Evolutionary conservation across 2,113 vertebrate genomes (phyloP).

Genomic region (Osmerus mordax): DNA sequence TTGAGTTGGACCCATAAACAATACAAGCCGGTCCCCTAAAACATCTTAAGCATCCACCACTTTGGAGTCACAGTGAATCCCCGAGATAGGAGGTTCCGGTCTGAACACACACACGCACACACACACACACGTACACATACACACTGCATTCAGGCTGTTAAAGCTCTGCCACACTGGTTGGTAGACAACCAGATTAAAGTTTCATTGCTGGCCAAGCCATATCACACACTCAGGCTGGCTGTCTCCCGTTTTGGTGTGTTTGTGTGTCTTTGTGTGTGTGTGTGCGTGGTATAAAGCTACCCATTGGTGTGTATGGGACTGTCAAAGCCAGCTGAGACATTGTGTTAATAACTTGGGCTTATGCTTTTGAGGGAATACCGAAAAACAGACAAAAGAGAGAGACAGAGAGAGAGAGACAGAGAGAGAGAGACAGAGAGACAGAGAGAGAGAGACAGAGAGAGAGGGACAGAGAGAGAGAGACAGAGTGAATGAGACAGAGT

Average conservation of each 20-base stretch:
- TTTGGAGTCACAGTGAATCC: background rate
- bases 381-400: background rate
- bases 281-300: background rate
- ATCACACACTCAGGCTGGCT: constrained; percentile 4
- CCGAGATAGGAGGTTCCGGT: background rate
- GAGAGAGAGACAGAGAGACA: background rate
- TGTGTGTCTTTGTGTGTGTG: background rate
- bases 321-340: constrained; percentile 19
- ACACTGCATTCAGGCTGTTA: background rate
- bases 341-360: constrained; percentile 11
- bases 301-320: background rate
- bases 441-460: background rate
- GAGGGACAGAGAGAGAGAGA: constrained; percentile 4
- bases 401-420: background rate
- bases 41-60: no score
- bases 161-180: background rate
- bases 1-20: no score
- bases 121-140: constrained; percentile 4
- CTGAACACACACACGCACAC: background rate
- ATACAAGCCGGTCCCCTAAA: no score
- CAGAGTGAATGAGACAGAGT: background rate
- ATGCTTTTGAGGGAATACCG: background rate
- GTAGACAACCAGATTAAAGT: background rate
- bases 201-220: background rate
- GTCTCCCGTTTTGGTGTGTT: background rate